Evolutionary conservation across 2,113 vertebrate genomes (phyloP).

Genomic region (Rattus norvegicus): GRCr8 NC_086028.1:68265001-68265500

Average conservation of each 20-base stretch:
- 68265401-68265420: not conserved
- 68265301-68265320: not conserved
- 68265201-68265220: constrained; percentile 1
- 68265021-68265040: constrained; percentile 37
- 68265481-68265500: not conserved
- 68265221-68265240: constrained; percentile 8
- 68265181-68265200: not conserved
- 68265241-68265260: not conserved
- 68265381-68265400: not conserved
- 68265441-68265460: not conserved
- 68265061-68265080: not conserved
- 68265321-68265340: not conserved
- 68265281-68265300: not conserved
- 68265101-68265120: not conserved
- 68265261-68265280: not conserved
- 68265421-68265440: not conserved
- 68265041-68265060: not conserved
- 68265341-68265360: not conserved
- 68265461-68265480: not conserved
- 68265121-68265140: not conserved
- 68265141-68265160: not conserved
- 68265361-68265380: not conserved
- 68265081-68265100: not conserved
- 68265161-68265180: not conserved
- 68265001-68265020: constrained; percentile 6